Percentiles rank a stretch among this genome's conserved stretches.
phyloP scores from a whole-genome alignment of 2,888 invertebrate genomes.

The Brachypterus glaber region DNA sequence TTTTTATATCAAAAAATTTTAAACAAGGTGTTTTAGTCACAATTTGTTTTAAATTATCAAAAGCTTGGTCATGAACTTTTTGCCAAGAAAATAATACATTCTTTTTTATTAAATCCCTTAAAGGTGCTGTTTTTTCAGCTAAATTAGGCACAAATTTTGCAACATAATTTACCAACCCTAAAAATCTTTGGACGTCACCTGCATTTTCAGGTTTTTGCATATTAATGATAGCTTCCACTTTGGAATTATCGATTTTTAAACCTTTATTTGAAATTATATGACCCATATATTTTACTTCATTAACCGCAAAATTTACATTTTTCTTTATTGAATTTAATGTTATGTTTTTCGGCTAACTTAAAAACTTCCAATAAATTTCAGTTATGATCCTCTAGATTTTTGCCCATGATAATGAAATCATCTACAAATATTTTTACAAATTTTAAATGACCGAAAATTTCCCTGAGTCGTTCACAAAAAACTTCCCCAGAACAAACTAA shows the following conservation, averaged over 20 bases:
- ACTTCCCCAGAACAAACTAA: slow-evolving; percentile 5
- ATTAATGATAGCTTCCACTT: slow-evolving; percentile 16
- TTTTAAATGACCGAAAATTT: slow-evolving; percentile 2
- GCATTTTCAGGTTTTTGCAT: slow-evolving; percentile 15
- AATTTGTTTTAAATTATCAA: slow-evolving; percentile 14
- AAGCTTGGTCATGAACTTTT: slow-evolving; percentile 13
- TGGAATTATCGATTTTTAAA: slow-evolving; percentile 11
- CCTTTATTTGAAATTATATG: slow-evolving; percentile 10
- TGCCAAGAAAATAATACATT: slow-evolving; percentile 17
- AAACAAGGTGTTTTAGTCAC: slow-evolving; percentile 13
- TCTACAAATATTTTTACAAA: no score
- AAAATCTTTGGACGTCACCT: no score
- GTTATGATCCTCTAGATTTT: slow-evolving; percentile 13
- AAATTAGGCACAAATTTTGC: slow-evolving; percentile 20
- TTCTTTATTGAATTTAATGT: slow-evolving; percentile 13
- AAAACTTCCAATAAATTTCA: slow-evolving; percentile 9
- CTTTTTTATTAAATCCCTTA: slow-evolving; percentile 19
- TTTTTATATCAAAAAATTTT: slow-evolving; percentile 12
- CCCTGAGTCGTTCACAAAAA: slow-evolving; percentile 1
- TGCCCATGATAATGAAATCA: slow-evolving; percentile 13
- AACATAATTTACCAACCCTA: slow-evolving; percentile 22
- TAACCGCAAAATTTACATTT: slow-evolving; percentile 11
- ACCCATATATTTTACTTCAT: slow-evolving; percentile 9
- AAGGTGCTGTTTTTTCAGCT: slow-evolving; percentile 16
- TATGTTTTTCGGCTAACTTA: slow-evolving; percentile 8